Percentiles rank a stretch among this genome's conserved stretches.
Evolutionary conservation across 1,140 invertebrate genomes (phyloP).

Genomic region (Acromyrmex charruanus): DNA sequence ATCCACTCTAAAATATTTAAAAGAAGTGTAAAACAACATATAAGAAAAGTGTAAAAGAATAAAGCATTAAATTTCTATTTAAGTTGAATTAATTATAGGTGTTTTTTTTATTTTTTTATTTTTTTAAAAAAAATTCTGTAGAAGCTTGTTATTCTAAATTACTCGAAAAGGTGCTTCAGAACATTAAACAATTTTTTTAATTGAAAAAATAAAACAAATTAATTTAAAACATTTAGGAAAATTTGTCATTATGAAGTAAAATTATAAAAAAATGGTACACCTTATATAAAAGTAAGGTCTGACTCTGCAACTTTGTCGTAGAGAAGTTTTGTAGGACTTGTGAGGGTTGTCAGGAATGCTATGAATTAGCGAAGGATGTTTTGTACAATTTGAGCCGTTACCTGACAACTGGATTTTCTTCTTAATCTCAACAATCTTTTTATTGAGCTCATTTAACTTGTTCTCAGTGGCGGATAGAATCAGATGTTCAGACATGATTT

Average conservation of each 20-base stretch:
- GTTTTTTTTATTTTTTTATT: background rate
- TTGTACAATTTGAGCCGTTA: constrained; percentile 76
- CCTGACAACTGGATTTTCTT: constrained; percentile 94
- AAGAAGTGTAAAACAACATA: too few species aligned
- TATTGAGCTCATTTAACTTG: constrained; percentile 89
- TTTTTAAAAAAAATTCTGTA: background rate
- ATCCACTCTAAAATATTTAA: too few species aligned
- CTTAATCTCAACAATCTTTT: constrained; percentile 93
- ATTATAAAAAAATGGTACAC: background rate
- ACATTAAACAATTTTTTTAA: background rate
- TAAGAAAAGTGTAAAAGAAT: too few species aligned
- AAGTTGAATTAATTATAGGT: background rate
- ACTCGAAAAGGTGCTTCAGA: background rate
- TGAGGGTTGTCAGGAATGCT: constrained; percentile 4
- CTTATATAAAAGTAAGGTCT: constrained; percentile 4
- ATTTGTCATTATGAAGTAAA: background rate
- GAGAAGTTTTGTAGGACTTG: background rate
- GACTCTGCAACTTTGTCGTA: constrained; percentile 13
- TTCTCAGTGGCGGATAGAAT: constrained; percentile 84
- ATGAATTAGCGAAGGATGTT: constrained; percentile 24
- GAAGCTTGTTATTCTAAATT: background rate
- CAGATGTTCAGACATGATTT: constrained; percentile 77
- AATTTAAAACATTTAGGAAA: background rate
- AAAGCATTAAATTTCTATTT: background rate
- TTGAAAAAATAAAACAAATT: background rate